Base-by-base conservation (phyloP, 37 sponge, comb jelly and placozoan genomes). In the Ianthella basta region DNA sequence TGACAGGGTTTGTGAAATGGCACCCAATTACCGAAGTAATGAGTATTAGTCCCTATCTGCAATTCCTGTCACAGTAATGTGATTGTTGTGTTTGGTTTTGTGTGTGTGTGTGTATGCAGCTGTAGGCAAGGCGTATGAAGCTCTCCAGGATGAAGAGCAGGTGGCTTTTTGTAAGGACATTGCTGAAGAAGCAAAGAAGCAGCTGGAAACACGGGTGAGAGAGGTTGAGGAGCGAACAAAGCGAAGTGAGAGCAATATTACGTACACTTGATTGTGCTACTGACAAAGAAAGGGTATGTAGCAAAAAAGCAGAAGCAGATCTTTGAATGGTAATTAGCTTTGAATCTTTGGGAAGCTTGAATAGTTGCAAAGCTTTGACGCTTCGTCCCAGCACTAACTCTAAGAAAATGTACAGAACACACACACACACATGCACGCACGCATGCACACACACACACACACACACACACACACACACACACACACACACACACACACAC, bases 91-190 rank as follows among this genome's bases (percentile, higher is more conserved):
- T n/a, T 16, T 78, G 19, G 50, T 21, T 36, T 5, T 78, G 79
- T 54, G 13, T 39, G 79, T 25, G 10, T 54, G 53, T 78, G 25
- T 41, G 53, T 41, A 0, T 61, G 55, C 60, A 95, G 95, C 96
- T 73, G 88, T 98, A 29, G 91, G 83, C 65, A 95, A 87, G 60
- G 98, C 98, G 0, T 90, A 98, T 85, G 90, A 92, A 87, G 86
- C 87, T 82, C 72, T 96, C 38, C 74, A 92, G 0, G 94, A 94
- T 83, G 88, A 93, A 53, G 96, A 94, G 69, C 90, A 94, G 79
- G 14, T 84, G 38, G 83, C 88, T 56, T 89, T 89, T 72, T 85
- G 83, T 59, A 81, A 81, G 44, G 79, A 89, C 15, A 83, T 94
- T 55, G 64, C 88, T 13, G 89, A 91, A 82, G 96, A 94, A 34